Conservation (phyloP, 2,888 invertebrate species). For the Eupithecia pulchellata region DNA sequence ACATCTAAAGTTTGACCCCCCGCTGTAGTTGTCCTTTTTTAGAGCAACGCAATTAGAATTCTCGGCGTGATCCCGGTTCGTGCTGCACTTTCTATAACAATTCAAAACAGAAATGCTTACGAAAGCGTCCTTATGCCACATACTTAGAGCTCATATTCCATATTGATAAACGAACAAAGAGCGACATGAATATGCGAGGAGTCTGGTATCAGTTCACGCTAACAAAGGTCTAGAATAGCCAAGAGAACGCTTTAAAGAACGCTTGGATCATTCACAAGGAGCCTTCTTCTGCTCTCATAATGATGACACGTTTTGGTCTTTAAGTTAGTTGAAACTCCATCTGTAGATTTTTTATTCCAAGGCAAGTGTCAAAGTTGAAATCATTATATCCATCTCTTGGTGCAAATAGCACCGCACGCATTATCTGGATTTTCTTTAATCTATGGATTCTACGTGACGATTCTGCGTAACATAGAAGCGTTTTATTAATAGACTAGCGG, state of each 20-base stretch:
- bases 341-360: no score
- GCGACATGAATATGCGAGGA: conserved; percentile 38
- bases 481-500: neutral
- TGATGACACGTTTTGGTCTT: neutral
- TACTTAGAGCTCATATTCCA: conserved; percentile 48
- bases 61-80: conserved; percentile 61
- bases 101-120: conserved; percentile 47
- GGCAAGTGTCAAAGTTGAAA: no score
- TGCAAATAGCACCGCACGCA: neutral
- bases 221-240: conserved; percentile 22
- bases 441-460: neutral
- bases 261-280: neutral
- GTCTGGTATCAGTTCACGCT: conserved; percentile 20
- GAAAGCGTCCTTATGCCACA: conserved; percentile 47
- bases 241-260: conserved; percentile 12
- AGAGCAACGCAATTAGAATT: conserved; percentile 65
- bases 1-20: conserved; percentile 8
- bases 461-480: neutral
- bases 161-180: conserved; percentile 33
- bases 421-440: neutral
- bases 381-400: neutral
- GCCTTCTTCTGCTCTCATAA: neutral
- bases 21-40: conserved; percentile 38
- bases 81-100: conserved; percentile 74
- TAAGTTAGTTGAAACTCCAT: no score